Base-by-base conservation (phyloP, 2,113 vertebrate species). In the Sylvicapra grimmia region DNA sequence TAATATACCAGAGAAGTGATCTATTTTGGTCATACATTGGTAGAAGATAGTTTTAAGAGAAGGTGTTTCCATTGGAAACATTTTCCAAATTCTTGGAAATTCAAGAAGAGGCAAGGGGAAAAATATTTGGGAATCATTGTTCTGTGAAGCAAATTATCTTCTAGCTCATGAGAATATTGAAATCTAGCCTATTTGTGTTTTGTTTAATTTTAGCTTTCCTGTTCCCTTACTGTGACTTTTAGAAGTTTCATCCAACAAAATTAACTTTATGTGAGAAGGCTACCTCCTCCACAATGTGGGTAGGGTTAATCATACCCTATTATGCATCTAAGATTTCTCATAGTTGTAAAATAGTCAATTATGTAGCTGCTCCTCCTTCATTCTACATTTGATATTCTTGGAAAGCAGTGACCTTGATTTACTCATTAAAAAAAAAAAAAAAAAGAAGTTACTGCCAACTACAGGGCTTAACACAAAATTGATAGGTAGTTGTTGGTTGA, bases 191-290 rank as follows among this genome's bases (percentile, higher is more conserved):
- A 1, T 82, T 59, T 80, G 59, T 5, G 89, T 90, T 92, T 65
- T 97, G n/a, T 84, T 94, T 96, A 97, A 92, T 88, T 94, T 95
- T 97, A 90, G 72, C n/a, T 97, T 94, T 80, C 77, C 33, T 94
- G 18, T 58, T 96, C 61, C 21, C 8, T 90, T 75, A 58, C 33
- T 53, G 12, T 53, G 68, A 77, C 27, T 92, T 96, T 97, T 92
- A 61, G n/a, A 86, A 94, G 72, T 80, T 94, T 29, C 63, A 95
- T 47, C 33, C 49, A 85, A 82, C 40, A 54, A 86, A 88, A 65
- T 90, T 91, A 89, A 89, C 19, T 96, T 96, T 58, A 72, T 94
- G 61, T 90, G 51, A 96, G 80, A 96, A 79, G 10, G 84, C 61
- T 96, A 40, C 29, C 61, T 96, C 61, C 80, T 95, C 51, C 54